These are phyloP conservation scores for Nylanderia fulva DNA, from an alignment of 1,140 invertebrate genomes.

Conservation along the genomic window DNA sequence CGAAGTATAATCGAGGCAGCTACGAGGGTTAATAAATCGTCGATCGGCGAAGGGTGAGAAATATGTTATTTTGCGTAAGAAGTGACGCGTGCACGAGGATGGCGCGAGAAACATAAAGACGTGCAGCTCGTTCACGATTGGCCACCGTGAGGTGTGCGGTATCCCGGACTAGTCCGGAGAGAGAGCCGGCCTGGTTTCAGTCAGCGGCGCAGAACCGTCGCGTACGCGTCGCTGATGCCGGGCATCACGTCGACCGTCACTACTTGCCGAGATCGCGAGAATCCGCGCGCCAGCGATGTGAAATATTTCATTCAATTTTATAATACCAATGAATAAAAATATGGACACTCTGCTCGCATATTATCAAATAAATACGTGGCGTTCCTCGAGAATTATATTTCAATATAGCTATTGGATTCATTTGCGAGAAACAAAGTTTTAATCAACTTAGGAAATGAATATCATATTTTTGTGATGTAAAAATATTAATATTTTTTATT, in stretches of 20 bases:
- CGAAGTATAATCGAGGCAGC: not conserved
- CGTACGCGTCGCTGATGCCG: slow-evolving; percentile 49
- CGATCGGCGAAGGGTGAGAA: not conserved
- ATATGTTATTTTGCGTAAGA: slow-evolving; percentile 50
- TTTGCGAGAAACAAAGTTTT: not conserved
- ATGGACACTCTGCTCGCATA: not conserved
- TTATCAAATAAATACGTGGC: not conserved
- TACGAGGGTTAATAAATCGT: not conserved
- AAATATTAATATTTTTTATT: slow-evolving; percentile 16
- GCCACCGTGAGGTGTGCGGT: slow-evolving; percentile 44
- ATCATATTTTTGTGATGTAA: not conserved
- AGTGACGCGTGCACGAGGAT: slow-evolving; percentile 41
- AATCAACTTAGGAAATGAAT: not conserved
- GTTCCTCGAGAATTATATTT: not conserved
- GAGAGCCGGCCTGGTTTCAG: slow-evolving; percentile 59
- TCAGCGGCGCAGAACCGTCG: slow-evolving; percentile 61
- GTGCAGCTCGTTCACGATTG: slow-evolving; percentile 44
- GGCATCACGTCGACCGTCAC: slow-evolving; percentile 20
- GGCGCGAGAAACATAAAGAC: slow-evolving; percentile 43
- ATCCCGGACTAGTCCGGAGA: slow-evolving; percentile 50
- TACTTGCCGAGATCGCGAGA: slow-evolving; percentile 10
- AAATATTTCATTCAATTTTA: not conserved
- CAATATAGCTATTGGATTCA: not conserved
- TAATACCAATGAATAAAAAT: not conserved
- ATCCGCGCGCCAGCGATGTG: not conserved